Percentiles rank a stretch among this genome's conserved stretches.
These are phyloP conservation scores for Tenrec ecaudatus DNA, from an alignment of 2,113 vertebrate genomes.

Conservation along the genomic window DNA sequence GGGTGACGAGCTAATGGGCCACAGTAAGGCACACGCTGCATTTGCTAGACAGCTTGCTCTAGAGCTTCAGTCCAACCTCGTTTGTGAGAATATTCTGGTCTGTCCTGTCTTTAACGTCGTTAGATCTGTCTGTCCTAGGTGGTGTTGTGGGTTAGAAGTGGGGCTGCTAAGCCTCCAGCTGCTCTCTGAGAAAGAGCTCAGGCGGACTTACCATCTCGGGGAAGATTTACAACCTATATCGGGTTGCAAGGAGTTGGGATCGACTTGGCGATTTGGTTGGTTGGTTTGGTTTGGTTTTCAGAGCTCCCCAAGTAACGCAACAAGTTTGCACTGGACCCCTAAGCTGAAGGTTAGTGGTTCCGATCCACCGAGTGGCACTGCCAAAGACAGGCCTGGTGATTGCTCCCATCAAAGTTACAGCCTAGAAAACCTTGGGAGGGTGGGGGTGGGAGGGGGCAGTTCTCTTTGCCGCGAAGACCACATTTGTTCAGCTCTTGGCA, in stretches of 20 bases:
- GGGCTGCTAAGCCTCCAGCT: too few species aligned
- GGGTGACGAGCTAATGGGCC: background rate
- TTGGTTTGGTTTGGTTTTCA: too few species aligned
- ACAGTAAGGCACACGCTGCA: background rate
- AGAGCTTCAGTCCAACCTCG: background rate
- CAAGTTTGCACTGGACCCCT: background rate
- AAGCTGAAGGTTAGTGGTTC: background rate
- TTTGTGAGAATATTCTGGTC: background rate
- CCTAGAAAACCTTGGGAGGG: background rate
- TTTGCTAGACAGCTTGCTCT: background rate
- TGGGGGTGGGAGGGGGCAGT: background rate
- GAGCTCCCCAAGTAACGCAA: background rate
- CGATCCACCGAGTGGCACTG: background rate
- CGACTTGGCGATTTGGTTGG: too few species aligned
- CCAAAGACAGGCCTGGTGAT: background rate
- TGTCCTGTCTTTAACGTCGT: background rate
- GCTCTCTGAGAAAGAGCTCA: too few species aligned
- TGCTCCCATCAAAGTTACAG: background rate
- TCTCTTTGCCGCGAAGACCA: background rate
- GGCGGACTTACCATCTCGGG: too few species aligned
- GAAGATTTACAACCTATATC: too few species aligned
- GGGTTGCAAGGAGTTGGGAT: too few species aligned
- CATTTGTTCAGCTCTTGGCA: background rate
- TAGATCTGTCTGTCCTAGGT: background rate
- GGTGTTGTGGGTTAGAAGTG: too few species aligned